Evolutionary conservation across 2,797 vertebrate species (phyloP).

Genomic region (Sebastes iracundus): DNA sequence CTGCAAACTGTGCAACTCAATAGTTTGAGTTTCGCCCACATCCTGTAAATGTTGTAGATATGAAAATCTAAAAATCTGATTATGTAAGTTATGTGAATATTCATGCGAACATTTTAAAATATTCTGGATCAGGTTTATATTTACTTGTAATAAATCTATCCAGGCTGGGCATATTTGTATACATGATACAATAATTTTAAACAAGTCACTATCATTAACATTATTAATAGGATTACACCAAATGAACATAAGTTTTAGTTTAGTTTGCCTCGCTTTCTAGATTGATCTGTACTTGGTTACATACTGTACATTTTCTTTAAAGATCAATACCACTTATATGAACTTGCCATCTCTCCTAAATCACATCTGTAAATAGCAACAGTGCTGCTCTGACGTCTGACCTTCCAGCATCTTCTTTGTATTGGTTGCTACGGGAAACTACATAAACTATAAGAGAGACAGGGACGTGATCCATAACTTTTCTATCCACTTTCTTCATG

Average conservation of each 20-base stretch:
- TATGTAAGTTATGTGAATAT: not conserved
- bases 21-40: too few relatives aligned
- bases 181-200: not conserved
- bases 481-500: not conserved
- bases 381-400: not conserved
- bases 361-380: not conserved
- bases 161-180: not conserved
- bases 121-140: not conserved
- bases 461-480: not conserved
- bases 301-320: not conserved
- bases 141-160: not conserved
- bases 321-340: not conserved
- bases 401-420: not conserved
- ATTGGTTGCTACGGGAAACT: slow-evolving; percentile 2
- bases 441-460: not conserved
- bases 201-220: not conserved
- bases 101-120: not conserved
- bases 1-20: not conserved
- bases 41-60: not conserved
- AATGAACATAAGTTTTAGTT: not conserved
- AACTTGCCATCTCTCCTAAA: not conserved
- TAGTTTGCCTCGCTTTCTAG: not conserved
- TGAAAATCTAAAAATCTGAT: not conserved
- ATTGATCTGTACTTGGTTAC: not conserved
- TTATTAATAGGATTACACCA: not conserved